Evolutionary conservation across 2,888 invertebrate genomes (phyloP).

Genomic region (Phytoseiulus persimilis): DNA sequence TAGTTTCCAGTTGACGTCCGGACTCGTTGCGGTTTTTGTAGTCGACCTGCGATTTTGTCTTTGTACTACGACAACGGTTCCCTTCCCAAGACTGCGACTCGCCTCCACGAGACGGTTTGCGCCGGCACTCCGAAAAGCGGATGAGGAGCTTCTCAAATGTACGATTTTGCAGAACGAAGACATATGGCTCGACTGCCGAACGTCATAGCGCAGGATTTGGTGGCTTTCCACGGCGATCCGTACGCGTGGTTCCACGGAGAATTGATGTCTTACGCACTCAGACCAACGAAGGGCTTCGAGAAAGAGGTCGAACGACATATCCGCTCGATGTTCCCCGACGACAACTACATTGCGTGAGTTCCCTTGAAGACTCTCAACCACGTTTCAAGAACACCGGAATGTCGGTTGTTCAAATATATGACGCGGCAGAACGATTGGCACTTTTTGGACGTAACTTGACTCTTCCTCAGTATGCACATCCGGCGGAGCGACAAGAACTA

Average conservation of each 20-base stretch:
- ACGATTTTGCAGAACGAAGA: not conserved
- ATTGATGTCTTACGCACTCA: not conserved
- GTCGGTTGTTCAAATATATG: no score
- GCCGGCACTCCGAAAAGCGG: no score
- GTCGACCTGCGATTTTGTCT: no score
- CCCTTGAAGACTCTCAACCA: not conserved
- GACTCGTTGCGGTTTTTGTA: no score
- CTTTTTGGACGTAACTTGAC: not conserved
- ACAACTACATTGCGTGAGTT: not conserved
- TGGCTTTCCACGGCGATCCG: slow-evolving; percentile 11
- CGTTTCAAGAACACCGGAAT: no score
- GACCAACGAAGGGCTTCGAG: not conserved
- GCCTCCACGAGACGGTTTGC: no score
- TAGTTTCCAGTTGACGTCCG: no score
- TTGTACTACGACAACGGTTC: no score
- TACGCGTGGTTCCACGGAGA: slow-evolving; percentile 9
- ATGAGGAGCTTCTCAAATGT: no score
- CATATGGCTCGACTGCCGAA: not conserved
- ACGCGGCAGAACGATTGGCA: not conserved
- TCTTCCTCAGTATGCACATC: not conserved
- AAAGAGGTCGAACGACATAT: not conserved
- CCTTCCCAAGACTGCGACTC: no score
- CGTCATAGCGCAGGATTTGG: not conserved
- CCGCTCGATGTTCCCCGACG: not conserved
- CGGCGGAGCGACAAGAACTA: not conserved